A percentile compares a stretch with the other conserved stretches of the same genome.
Conservation (phyloP, 1,140 invertebrate species). For the Neodiprion virginianus region DNA sequence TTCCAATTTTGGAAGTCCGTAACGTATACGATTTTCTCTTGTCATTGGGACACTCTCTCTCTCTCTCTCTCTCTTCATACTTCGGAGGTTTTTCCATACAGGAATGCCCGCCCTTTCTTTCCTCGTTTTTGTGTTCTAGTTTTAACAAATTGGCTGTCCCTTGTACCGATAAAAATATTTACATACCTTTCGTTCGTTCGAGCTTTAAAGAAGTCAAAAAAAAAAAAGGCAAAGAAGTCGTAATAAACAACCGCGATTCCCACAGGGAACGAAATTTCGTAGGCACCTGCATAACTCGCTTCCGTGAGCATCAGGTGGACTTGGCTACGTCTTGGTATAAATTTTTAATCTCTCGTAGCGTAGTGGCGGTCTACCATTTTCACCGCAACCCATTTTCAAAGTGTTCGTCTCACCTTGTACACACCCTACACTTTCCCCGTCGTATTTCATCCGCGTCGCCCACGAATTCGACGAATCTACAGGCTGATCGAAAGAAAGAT, state of each 20-base stretch:
- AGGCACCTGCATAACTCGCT: not conserved
- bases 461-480: slow-evolving; percentile 1
- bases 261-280: not conserved
- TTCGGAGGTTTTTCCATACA: no score
- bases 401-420: not conserved
- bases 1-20: no score
- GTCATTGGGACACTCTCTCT: no score
- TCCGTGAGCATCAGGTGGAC: not conserved
- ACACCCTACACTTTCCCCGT: not conserved
- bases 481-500: not conserved
- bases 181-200: not conserved
- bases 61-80: no score
- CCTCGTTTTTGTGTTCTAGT: no score
- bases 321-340: not conserved
- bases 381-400: not conserved
- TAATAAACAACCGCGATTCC: not conserved
- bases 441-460: not conserved
- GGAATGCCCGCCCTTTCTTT: no score
- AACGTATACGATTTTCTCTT: no score
- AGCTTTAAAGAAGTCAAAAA: not conserved
- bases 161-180: no score
- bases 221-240: no score
- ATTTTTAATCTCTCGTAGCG: not conserved
- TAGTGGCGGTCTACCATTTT: no score
- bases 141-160: no score